A percentile compares a stretch with the other conserved stretches of the same genome.
Conservation (phyloP, 2,888 invertebrate genomes). For the Azorinus chamasolen region DNA sequence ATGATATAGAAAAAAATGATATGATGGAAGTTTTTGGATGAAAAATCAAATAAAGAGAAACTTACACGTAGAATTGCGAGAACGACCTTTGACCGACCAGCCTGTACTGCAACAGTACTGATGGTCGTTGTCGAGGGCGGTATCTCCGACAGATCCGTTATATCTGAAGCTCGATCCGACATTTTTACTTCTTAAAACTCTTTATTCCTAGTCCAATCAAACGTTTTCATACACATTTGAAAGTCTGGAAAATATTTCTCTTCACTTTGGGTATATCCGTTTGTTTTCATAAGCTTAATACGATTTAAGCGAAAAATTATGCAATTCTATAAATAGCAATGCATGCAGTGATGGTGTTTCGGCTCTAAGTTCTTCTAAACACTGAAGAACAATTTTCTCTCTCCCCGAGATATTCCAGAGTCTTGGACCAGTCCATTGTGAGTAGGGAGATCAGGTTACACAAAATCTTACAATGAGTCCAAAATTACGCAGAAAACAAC, state of each 20-base stretch:
- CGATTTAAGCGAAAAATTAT: slow-evolving; percentile 36
- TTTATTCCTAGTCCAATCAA: slow-evolving; percentile 4
- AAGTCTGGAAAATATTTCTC: slow-evolving; percentile 6
- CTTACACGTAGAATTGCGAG: slow-evolving; percentile 95
- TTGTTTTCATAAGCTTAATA: slow-evolving; percentile 31
- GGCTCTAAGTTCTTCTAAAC: slow-evolving; percentile 81
- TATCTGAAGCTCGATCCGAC: slow-evolving; percentile 76
- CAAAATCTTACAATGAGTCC: neutral
- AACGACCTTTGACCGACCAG: slow-evolving; percentile 94
- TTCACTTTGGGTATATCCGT: slow-evolving; percentile 38
- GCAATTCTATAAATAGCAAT: slow-evolving; percentile 77
- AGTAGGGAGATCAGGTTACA: slow-evolving; percentile 22
- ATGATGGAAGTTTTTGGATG: neutral
- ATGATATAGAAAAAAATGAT: neutral
- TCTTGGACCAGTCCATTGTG: slow-evolving; percentile 58
- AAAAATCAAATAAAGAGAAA: slow-evolving; percentile 54
- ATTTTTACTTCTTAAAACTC: slow-evolving; percentile 60
- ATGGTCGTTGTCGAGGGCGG: slow-evolving; percentile 90
- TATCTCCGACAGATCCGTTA: slow-evolving; percentile 80
- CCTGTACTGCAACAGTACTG: slow-evolving; percentile 96
- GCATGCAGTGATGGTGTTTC: slow-evolving; percentile 81
- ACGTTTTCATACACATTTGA: neutral
- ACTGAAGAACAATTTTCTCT: slow-evolving; percentile 28
- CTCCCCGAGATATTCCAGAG: slow-evolving; percentile 46
- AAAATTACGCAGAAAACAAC: neutral